These are phyloP conservation scores for Dasypogon diadema DNA, from an alignment of 2,888 invertebrate genomes.

Conservation along the genomic window DNA sequence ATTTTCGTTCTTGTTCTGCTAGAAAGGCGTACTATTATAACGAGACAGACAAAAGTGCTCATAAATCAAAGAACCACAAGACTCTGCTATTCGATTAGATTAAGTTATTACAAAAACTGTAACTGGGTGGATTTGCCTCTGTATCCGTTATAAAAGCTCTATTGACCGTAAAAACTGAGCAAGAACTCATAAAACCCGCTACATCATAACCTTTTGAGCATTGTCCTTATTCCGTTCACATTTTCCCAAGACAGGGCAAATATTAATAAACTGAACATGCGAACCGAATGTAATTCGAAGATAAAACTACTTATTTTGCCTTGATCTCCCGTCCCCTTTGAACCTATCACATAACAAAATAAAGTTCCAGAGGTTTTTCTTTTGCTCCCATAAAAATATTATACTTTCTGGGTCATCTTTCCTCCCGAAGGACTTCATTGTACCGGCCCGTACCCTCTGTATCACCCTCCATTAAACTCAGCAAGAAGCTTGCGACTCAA, in stretches of 20 bases:
- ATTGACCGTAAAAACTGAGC: conserved; percentile 35
- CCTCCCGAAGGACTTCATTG: conserved; percentile 22
- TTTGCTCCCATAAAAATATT: neutral
- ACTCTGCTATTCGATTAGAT: too few species aligned
- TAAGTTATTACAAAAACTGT: too few species aligned
- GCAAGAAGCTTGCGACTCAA: neutral
- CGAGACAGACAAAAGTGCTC: too few species aligned
- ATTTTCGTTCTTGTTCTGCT: too few species aligned
- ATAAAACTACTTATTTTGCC: conserved; percentile 38
- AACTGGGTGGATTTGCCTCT: too few species aligned
- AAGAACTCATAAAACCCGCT: conserved; percentile 15
- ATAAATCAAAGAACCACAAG: too few species aligned
- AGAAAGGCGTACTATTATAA: too few species aligned
- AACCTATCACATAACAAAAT: neutral
- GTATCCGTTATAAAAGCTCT: conserved; percentile 39
- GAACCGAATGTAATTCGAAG: conserved; percentile 54
- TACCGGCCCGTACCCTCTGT: neutral
- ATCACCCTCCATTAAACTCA: too few species aligned
- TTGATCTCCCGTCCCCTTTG: neutral
- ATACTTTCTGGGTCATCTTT: neutral
- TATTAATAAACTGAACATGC: conserved; percentile 55
- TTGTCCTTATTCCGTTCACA: neutral
- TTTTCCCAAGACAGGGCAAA: conserved; percentile 2
- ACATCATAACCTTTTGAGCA: neutral
- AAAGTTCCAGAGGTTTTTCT: neutral